Evolutionary conservation across 2,113 vertebrate genomes (phyloP), one percentile per base, ranked within the genome.

Genomic region (Nasalis larvatus): DNA sequence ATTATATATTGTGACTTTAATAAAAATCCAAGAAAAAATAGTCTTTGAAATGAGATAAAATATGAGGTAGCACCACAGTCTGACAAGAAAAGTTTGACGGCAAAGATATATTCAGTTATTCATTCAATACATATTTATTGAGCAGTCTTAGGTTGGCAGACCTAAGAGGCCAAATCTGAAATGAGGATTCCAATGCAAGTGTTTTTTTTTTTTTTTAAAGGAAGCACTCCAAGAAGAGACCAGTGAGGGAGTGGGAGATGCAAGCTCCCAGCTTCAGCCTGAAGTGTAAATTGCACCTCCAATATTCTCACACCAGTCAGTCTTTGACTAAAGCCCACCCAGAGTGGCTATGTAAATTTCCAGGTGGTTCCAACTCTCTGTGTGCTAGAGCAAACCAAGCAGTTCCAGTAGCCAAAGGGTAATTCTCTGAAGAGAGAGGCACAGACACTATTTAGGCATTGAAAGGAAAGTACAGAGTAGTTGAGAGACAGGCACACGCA

Each of bases 91-190:
- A 49, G 11, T 86, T 73, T 84, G 32, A 76, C 83, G 56, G 9
- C 42, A 88, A 83, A 83, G 12, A 78, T 8, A 47, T 80, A 88
- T 52, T 86, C 76, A 89, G 58, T 83, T 73, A 76, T 45, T 83
- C 12, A 95, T 54, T 47, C 17, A 78, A 90, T 82, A 95, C 89
- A 73, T 86, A 96, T 89, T 89, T 91, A 94, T 74, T 47, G n/a
- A 82, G 49, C 6, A 82, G 17, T 32, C 37, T 69, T 71, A 81
- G 63, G 40, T 37, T 97, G 63, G n/a, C 32, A 83, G 60, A 92
- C 30, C 6, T 81, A 89, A 81, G 32, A 82, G 71, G 40, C 20
- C 86, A n/a, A 69, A 25, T 47, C 25, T 66, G 63, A 87, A 92
- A 88, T 20, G 63, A 95, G 37, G 49, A 91, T 85, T 93, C n/a